phyloP scores from a whole-genome alignment of 2,888 invertebrate species.

The Acanthopleura granulata region DNA sequence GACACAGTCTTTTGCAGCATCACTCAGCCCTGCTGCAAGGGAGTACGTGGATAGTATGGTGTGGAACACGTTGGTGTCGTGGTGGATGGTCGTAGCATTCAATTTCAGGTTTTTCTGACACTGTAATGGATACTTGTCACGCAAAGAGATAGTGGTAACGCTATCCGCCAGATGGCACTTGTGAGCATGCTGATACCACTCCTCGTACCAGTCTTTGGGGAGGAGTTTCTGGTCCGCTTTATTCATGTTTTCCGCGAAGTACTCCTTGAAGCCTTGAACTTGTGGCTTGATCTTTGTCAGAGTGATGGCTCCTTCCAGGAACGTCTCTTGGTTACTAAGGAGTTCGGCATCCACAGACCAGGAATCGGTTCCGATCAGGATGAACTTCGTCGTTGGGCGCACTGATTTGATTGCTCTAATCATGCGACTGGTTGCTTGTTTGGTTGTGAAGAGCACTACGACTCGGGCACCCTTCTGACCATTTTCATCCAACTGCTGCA shows the following conservation, averaged over 20 bases:
- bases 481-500: conserved; percentile 28
- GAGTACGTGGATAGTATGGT: conserved; percentile 63
- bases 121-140: not conserved
- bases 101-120: not conserved
- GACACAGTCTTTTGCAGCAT: conserved; percentile 15
- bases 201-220: conserved; percentile 69
- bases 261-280: conserved; percentile 49
- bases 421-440: conserved; percentile 28
- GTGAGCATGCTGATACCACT: conserved; percentile 66
- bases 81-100: conserved; percentile 16
- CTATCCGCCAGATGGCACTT: conserved; percentile 40
- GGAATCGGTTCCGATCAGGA: conserved; percentile 52
- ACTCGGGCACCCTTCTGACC: conserved; percentile 42
- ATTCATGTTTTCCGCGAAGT: conserved; percentile 43
- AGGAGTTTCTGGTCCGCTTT: conserved; percentile 49
- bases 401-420: conserved; percentile 42
- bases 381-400: conserved; percentile 40
- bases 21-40: conserved; percentile 50
- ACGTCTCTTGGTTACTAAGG: conserved; percentile 25
- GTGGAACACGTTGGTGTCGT: conserved; percentile 52
- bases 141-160: not conserved
- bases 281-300: conserved; percentile 7
- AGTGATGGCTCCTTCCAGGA: conserved; percentile 37
- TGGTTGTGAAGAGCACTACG: conserved; percentile 58
- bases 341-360: conserved; percentile 33